Base-by-base conservation (phyloP, 2,113 vertebrate species). In the Ceyx melanurus region DNA sequence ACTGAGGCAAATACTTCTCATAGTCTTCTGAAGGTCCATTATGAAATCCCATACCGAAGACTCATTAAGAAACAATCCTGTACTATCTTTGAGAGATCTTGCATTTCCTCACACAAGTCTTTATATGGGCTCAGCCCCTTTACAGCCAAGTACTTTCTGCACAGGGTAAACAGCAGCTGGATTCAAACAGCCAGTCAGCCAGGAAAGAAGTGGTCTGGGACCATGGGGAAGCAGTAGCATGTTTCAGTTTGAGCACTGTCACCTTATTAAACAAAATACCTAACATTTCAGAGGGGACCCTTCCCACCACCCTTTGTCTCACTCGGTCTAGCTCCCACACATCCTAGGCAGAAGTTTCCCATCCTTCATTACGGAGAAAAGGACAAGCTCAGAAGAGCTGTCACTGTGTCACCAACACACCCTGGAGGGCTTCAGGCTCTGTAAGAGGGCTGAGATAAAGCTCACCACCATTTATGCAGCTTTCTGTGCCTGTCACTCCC, bases 21-120 rank as follows among this genome's bases (percentile, higher is more conserved):
- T 89, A 64, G 60, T 89, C 89, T 81, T 74, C 72, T 35, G 10
- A 92, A 53, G 15, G 82, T 88, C 82, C 29, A 67, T 86, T 93
- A 91, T 60, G 75, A 85, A 91, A 87, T 26, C 51, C 23, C 3
- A 9, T 50, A 66, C 68, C 2, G 0, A 54, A 62, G 35, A 33
- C n/a, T 75, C 82, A 89, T 48, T 91, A 86, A 82, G 58, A 87
- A 92, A 74, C 25, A 74, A 86, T 50, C 88, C 35, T 7, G 3
- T 11, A 25, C 68, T 78, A 86, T 92, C 90, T 91, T 56, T 20
- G n/a, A 62, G 75, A 93, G 72, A 89, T 92, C 67, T 77, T 46
- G 79, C 35, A 37, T 76, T 90, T 93, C 68, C 75, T 91, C 89
- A 89, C 57, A 54, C 9, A 8, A 70, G 50, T 26, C 77, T 89